Percentiles rank a stretch among this genome's conserved stretches.
Evolutionary conservation across 2,113 vertebrate species (phyloP).

Genomic region (Cephalopholis sonnerati): DNA sequence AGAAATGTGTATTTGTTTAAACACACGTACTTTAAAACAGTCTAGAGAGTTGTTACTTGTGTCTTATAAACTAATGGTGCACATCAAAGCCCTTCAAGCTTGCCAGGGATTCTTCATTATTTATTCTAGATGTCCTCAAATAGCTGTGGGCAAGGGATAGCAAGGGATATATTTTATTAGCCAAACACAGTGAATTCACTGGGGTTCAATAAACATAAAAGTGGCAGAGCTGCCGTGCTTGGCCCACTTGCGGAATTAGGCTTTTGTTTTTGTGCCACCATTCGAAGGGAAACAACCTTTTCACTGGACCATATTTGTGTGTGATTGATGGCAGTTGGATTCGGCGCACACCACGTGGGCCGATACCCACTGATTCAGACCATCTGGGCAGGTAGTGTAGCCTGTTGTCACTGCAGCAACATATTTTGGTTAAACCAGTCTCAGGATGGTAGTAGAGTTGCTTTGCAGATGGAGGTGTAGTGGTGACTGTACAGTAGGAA

Average conservation of each 20-base stretch:
- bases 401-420: slow-evolving; percentile 14
- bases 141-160: neutral
- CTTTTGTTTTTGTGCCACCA: slow-evolving; percentile 41
- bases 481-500: neutral
- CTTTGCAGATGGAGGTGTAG: neutral
- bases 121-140: slow-evolving; percentile 24
- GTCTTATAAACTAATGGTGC: neutral
- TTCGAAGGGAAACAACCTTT: slow-evolving; percentile 55
- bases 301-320: slow-evolving; percentile 46
- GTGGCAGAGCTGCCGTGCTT: slow-evolving; percentile 5
- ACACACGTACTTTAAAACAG: neutral
- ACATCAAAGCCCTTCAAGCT: neutral
- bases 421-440: neutral
- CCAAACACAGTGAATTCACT: slow-evolving; percentile 17
- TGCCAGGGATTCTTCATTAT: slow-evolving; percentile 20
- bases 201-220: slow-evolving; percentile 24
- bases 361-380: slow-evolving; percentile 49
- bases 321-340: slow-evolving; percentile 63
- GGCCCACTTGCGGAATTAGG: neutral
- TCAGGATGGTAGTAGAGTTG: neutral
- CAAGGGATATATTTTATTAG: slow-evolving; percentile 30
- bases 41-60: neutral
- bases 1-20: neutral
- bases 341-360: neutral
- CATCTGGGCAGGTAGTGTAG: slow-evolving; percentile 69